Evolutionary conservation across 1,140 invertebrate genomes (phyloP), one percentile per base, ranked within the genome.

Genomic region (Cydia amplana): DNA sequence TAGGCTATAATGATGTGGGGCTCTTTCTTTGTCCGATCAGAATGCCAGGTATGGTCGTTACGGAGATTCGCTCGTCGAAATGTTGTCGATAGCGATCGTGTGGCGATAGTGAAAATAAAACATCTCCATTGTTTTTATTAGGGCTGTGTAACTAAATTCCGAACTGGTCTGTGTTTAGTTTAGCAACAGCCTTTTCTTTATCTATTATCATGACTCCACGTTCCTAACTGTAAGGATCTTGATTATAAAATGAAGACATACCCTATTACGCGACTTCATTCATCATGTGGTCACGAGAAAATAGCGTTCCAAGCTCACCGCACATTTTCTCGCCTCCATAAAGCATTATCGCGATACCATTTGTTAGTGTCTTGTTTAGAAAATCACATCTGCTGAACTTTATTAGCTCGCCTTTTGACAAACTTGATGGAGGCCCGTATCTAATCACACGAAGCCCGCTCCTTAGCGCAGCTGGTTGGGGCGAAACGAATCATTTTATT

Each of bases 331-430:
- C 55, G 55, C 55, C 55, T 60, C 55, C 55, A 60, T 60, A 60
- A 60, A 60, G 55, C 55, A 60, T 60, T 60, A 60, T 60, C 18
- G 20, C 55, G 55, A 82, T 81, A 82, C 85, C 89, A 92, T 92
- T 92, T 91, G 88, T 92, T 85, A 89, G 79, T 85, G 87, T 92
- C 91, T 92, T 85, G 89, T 92, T 91, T 89, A 89, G 89, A 91
- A 91, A 89, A 89, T 90, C 88, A 89, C 90, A 91, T 92, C 89
- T 92, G 89, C 88, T 90, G 84, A 91, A 90, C 84, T 92, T 91
- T 91, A 92, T 91, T 91, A 89, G 84, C 81, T 80, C 83, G 84
- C 79, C 85, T 89, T 92, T 91, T 88, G 86, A 89, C 86, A 90
- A 90, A 80, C 80, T 87, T 90, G 89, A 92, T 90, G 91, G 88